These are phyloP conservation scores for Pocillopora grandis DNA, from an alignment of 92 coral and sea anemone genomes.

Conservation along the genomic window DNA sequence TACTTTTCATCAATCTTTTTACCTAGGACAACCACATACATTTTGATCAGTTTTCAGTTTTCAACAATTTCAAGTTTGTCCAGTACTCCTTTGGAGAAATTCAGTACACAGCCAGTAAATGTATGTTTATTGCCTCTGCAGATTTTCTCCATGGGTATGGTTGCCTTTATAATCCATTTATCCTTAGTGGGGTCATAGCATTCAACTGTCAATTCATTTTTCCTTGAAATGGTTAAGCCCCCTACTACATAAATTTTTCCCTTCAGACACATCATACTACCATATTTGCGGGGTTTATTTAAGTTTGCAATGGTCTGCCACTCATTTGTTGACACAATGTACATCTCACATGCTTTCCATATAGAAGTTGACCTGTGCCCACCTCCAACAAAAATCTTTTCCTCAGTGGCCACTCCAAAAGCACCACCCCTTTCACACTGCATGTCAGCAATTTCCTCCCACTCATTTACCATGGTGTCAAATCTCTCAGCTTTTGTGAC, in stretches of 20 bases:
- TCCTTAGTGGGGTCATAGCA: slow-evolving; percentile 15
- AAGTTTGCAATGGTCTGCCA: slow-evolving; percentile 7
- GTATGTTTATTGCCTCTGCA: not conserved
- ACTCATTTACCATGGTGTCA: not conserved
- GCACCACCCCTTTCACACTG: not conserved
- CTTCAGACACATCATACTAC: slow-evolving; percentile 1
- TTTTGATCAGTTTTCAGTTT: too few species aligned
- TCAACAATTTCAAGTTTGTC: not conserved
- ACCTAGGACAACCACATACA: too few species aligned
- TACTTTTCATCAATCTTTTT: too few species aligned
- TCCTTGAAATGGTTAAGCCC: not conserved
- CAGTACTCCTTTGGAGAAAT: slow-evolving; percentile 18
- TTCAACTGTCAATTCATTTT: not conserved
- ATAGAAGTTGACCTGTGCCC: not conserved
- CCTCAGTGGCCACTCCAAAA: not conserved
- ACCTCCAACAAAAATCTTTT: slow-evolving; percentile 1
- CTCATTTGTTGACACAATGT: slow-evolving; percentile 3
- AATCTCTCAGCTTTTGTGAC: not conserved
- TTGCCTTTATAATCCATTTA: slow-evolving; percentile 26
- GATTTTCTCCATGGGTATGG: slow-evolving; percentile 5
- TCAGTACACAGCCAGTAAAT: slow-evolving; percentile 26
- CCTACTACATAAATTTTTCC: not conserved
- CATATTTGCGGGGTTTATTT: not conserved
- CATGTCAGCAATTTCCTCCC: slow-evolving; percentile 1
- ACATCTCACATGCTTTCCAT: not conserved